Percentiles rank a stretch among this genome's conserved stretches.
These are phyloP conservation scores for Acanthisitta chloris DNA, from an alignment of 2,113 vertebrate genomes.

Conservation along the genomic window DNA sequence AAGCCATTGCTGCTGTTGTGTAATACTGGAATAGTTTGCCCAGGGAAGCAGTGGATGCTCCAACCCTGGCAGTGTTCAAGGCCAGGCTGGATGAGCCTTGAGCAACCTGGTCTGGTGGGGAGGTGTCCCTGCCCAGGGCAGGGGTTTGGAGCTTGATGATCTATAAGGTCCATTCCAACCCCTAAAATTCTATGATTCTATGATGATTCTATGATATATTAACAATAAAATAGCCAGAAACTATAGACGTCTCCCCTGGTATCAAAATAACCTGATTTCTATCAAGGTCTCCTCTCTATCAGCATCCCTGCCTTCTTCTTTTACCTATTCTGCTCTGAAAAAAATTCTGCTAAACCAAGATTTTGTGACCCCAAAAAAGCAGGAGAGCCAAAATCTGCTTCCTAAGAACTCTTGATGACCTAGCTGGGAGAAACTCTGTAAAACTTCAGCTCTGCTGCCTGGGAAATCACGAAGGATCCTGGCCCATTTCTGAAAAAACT, in stretches of 20 bases:
- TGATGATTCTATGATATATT: too few relatives aligned
- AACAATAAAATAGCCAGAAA: background rate
- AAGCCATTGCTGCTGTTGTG: background rate
- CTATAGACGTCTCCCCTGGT: background rate
- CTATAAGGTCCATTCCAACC: too few relatives aligned
- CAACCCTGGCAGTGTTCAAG: too few relatives aligned
- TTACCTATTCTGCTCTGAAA: background rate
- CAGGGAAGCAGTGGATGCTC: too few relatives aligned
- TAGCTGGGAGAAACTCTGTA: background rate
- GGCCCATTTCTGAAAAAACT: background rate
- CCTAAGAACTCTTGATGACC: background rate
- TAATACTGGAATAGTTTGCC: too few relatives aligned
- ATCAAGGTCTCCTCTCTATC: background rate
- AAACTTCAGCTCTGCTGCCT: background rate
- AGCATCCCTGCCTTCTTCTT: background rate
- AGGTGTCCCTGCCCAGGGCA: too few relatives aligned
- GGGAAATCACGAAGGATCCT: background rate
- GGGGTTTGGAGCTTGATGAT: too few relatives aligned
- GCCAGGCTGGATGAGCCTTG: too few relatives aligned
- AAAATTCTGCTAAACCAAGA: background rate
- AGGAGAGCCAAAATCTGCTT: background rate
- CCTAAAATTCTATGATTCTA: too few relatives aligned
- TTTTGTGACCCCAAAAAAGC: background rate
- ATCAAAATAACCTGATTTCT: background rate
- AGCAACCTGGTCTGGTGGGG: too few relatives aligned